Evolutionary conservation across 2,113 vertebrate genomes (phyloP), one percentile per base, ranked within the genome.

Genomic region (Oncorhynchus nerka): DNA sequence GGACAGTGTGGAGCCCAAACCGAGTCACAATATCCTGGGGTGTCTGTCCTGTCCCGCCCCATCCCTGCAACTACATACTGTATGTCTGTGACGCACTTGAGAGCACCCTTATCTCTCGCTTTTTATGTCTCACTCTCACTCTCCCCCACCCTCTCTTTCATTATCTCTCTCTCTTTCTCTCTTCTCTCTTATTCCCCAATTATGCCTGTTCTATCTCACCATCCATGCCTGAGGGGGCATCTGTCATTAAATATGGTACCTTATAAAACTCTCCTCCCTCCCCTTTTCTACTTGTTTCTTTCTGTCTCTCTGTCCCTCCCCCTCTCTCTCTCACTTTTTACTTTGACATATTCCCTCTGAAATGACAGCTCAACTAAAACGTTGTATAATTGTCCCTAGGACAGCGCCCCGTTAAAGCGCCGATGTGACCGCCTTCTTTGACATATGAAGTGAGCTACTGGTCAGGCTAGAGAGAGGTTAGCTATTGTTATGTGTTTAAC

Each of bases 131-230:
- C 70, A 13, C 51, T 30, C 11, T 59, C 20, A 22, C 22, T 78
- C 19, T 49, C 1, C 8, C 15, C 32, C 13, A 4, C 68, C 4
- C 19, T 62, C 59, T 22, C n/a, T 16, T 24, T 16, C 5, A 4
- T 19, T 79, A 68, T 66, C 75, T 57, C 75, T 59, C 73, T 59
- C 49, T 57, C n/a, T 78, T 24, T 62, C 59, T 76, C 48, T 45
- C 49, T 28, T 74, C 16, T 72, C 48, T 70, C 20, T 49, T 7
- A 48, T 39, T 45, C 39, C 32, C 68, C 48, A 32, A 13, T 39
- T 39, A 1, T 68, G n/a, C 19, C 30, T 34, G 8, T 30, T 24
- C 66, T 57, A 57, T 57, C 19, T 20, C 55, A 57, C 16, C 55
- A 57, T 62, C 20, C 59, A 62, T 22, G 59, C 59, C 16, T 13